Conservation (phyloP, 2,888 invertebrate species). For the Eledona agricola region DNA sequence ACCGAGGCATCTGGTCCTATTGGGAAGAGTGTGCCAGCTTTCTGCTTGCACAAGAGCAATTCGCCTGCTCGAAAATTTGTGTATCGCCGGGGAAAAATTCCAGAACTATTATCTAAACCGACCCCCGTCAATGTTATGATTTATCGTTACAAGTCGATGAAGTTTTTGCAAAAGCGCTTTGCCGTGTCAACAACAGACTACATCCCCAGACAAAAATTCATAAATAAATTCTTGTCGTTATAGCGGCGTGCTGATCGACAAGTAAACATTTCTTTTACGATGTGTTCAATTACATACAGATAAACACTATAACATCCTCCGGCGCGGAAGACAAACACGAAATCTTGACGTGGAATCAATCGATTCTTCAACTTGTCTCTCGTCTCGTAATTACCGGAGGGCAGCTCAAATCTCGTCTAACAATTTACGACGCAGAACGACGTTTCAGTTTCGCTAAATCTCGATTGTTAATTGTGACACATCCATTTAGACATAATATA, state of each 20-base stretch:
- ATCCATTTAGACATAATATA: no score
- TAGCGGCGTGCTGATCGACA: slow-evolving; percentile 10
- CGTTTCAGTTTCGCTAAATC: no score
- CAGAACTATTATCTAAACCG: slow-evolving; percentile 13
- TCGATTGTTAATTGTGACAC: no score
- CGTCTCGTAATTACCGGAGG: no score
- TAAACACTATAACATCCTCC: slow-evolving; percentile 11
- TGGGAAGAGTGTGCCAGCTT: neutral
- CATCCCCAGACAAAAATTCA: no score
- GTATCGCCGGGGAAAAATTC: slow-evolving; percentile 13
- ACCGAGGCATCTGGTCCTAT: no score
- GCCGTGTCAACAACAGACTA: no score
- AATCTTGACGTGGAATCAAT: neutral
- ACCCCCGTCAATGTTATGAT: slow-evolving; percentile 18
- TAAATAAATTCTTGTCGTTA: slow-evolving; percentile 11
- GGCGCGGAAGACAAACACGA: slow-evolving; percentile 6
- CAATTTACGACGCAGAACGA: no score
- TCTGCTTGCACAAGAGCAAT: neutral
- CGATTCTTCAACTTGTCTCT: no score
- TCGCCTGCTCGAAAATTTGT: slow-evolving; percentile 10
- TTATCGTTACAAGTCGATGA: slow-evolving; percentile 14
- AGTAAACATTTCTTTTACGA: slow-evolving; percentile 24
- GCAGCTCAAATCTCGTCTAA: no score
- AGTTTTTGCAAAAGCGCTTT: no score
- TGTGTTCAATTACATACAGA: slow-evolving; percentile 19